These are phyloP conservation scores for Agrotis exclamationis DNA, from an alignment of 2,888 invertebrate species.

Conservation along the genomic window DNA sequence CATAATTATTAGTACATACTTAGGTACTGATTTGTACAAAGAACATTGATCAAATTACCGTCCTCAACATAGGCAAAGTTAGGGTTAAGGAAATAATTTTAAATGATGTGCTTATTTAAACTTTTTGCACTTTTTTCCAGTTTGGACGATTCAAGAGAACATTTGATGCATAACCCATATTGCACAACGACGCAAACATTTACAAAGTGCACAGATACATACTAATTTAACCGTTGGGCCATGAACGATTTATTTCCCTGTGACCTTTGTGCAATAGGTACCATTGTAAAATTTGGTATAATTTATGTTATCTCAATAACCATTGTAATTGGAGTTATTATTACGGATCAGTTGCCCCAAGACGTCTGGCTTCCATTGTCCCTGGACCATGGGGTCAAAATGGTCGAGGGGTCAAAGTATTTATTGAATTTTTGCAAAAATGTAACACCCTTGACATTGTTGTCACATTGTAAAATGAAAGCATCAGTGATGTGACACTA, in stretches of 20 bases:
- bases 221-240: conserved; percentile 62
- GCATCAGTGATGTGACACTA: conserved; percentile 55
- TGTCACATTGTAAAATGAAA: conserved; percentile 70
- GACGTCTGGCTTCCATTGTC: conserved; percentile 81
- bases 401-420: conserved; percentile 87
- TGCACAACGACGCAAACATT: background rate
- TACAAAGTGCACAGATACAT: conserved; percentile 26
- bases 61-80: no score
- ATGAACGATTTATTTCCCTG: conserved; percentile 63
- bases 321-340: conserved; percentile 87
- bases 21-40: background rate
- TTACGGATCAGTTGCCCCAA: conserved; percentile 86
- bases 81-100: no score
- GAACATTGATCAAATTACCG: no score
- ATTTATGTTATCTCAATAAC: conserved; percentile 88
- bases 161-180: background rate
- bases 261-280: conserved; percentile 54
- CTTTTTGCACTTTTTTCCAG: no score
- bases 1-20: no score
- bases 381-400: conserved; percentile 83
- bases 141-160: background rate
- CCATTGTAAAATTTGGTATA: conserved; percentile 67
- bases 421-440: conserved; percentile 82
- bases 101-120: no score
- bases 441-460: conserved; percentile 81